Evolutionary conservation across 2,113 vertebrate genomes (phyloP).

Genomic region (Macaca mulatta): DNA sequence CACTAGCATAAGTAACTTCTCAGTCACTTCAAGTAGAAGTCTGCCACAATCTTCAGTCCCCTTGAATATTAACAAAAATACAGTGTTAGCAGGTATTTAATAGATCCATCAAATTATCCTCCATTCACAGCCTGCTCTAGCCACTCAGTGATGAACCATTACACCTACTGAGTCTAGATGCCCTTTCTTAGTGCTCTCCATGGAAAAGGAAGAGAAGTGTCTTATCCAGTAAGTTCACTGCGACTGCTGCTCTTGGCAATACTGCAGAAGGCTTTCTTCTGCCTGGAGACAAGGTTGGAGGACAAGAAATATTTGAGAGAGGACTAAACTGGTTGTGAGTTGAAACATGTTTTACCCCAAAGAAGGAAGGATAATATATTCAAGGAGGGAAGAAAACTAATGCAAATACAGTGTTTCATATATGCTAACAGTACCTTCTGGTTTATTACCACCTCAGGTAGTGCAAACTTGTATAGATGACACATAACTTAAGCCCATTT

Average conservation of each 20-base stretch:
- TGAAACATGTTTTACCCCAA: neutral
- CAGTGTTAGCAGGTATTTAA: neutral
- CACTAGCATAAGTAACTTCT: neutral
- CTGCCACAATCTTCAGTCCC: neutral
- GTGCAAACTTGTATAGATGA: neutral
- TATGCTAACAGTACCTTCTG: neutral
- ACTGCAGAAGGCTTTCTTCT: neutral
- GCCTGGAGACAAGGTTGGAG: neutral
- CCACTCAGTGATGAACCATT: neutral
- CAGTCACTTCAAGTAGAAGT: neutral
- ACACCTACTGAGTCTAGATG: too few species aligned
- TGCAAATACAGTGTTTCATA: neutral
- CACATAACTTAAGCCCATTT: neutral
- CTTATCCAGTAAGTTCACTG: neutral
- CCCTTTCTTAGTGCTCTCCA: neutral
- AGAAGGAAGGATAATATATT: neutral
- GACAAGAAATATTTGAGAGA: neutral
- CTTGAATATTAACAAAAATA: neutral
- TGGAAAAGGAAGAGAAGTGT: neutral
- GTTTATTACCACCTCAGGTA: neutral
- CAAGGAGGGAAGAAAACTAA: neutral
- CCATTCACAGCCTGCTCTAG: neutral
- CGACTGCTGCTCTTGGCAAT: neutral
- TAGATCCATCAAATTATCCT: too few species aligned
- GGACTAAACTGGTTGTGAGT: neutral